Evolutionary conservation across 2,113 vertebrate genomes (phyloP), one percentile per base, ranked within the genome.

Genomic region (Sarotherodon lohbergeri): DNA sequence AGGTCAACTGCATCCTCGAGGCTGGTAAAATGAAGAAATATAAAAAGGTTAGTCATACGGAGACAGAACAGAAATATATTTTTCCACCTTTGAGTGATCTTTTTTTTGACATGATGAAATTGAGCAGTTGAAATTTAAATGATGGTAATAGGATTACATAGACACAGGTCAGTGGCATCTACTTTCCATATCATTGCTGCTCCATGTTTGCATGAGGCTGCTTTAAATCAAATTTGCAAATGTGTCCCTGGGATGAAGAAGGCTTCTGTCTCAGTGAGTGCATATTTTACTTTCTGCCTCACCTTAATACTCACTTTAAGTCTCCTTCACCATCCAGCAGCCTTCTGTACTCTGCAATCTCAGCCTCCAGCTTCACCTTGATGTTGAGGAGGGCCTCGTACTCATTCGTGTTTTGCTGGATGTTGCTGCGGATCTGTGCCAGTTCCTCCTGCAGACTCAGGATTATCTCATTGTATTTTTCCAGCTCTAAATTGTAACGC

Each of bases 301-400:
- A 41, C 2, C 29, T 89, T 56, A 81, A 82, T 79, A 89, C 97
- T 97, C 95, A 98, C 98, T 90, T 90, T 0, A 95, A 79, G 2
- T 81, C 84, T 91, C 2, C 4, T 2, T 7, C 96, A 24, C 97
- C 98, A 2, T 98, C 98, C 94, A 99, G 96, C 84, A 99, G 97
- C 91, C 96, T 94, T 86, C 97, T 95, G 95, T 99, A 99, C n/a
- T 98, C 98, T n/a, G 91, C 84, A 29, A 99, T 99, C 95, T 99
- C 98, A 27, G 97, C 97, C 96, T 99, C 98, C 91, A 99, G 96
- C 87, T 97, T 97, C 27, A 95, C 97, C 95, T 99, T 99, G 95
- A 99, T 96, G 94, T 98, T 97, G 27, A 99, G 96, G 46, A 99
- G 97, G 71, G 93, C 85, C 41, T 97, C 96, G 43, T 98, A 98